Evolutionary conservation across 2,113 vertebrate genomes (phyloP), one percentile per base, ranked within the genome.

Genomic region (Myiagra hebetior): DNA sequence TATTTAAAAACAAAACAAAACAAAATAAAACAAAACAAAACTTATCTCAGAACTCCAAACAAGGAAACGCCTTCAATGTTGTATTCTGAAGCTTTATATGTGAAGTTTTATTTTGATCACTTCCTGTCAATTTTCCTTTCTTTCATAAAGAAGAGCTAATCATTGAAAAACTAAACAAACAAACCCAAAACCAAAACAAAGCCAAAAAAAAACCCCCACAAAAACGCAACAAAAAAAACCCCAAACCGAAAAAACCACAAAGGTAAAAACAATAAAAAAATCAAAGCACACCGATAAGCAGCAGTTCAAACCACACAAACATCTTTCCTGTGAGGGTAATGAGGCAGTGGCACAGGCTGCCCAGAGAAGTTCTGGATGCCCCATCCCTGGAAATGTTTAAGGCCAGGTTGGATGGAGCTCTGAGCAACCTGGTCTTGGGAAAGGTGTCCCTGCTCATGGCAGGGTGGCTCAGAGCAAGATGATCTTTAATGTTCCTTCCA

Each of bases 401-500:
- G 27, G 31, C 26, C 46, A 44, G 10, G 12, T 2, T 39, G 23
- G 28, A 13, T 46, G 23, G 8, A 6, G 41, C 47, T 84, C 33
- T 73, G 68, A 63, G 56, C 30, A 50, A 7, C 28, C 33, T 62
- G n/a, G 28, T 20, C 18, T 30, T 2, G 24, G 9, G 56, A 2
- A 39, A 53, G 4, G 2, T 59, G 27, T 7, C 15, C 15, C 23
- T 53, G 23, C 15, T 5, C 27, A 16, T 30, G 15, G 47, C 18
- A 53, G 46, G 12, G 10, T 1, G 6, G 10, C 1, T 53, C 46
- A 30, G 22, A 41, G 53, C 3, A 4, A 41, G 7, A 8, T 31
- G 4, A 50, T 47, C 7, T 64, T 42, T 33, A 31, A 33, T 5
- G 21, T 15, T 6, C 6, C 11, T 42, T 31, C 31, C 11, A 19